These are phyloP conservation scores for Tylochromis polylepis DNA, from an alignment of 2,113 vertebrate genomes.

Conservation along the genomic window DNA sequence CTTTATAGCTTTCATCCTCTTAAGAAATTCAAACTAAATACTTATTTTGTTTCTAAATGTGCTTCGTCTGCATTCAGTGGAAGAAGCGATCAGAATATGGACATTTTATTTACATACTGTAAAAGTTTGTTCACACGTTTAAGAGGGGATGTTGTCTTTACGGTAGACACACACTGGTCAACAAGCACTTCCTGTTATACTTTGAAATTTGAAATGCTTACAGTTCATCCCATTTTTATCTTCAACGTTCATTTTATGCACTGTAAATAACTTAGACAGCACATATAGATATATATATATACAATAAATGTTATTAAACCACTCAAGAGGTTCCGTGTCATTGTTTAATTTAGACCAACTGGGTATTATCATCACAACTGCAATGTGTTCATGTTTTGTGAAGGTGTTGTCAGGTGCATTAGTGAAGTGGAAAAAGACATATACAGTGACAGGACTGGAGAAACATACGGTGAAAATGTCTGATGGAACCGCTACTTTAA, in stretches of 20 bases:
- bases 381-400: not conserved
- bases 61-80: not conserved
- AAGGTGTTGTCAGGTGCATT: not conserved
- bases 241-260: not conserved
- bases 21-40: not conserved
- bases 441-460: not conserved
- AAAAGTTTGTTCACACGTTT: not conserved
- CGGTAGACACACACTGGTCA: not conserved
- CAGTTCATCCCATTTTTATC: not conserved
- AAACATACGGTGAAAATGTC: not conserved
- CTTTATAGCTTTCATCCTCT: not conserved
- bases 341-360: not conserved
- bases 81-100: not conserved
- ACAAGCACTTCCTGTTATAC: not conserved
- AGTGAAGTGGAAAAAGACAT: not conserved
- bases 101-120: not conserved
- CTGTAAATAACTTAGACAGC: not conserved
- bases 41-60: not conserved
- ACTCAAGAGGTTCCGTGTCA: not conserved
- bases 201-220: not conserved
- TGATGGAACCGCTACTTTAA: not conserved
- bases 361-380: not conserved
- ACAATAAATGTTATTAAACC: not conserved
- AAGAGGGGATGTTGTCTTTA: not conserved
- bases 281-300: not conserved